phyloP scores from a whole-genome alignment of 2,797 vertebrate genomes.

The Scleropages formosus region DNA sequence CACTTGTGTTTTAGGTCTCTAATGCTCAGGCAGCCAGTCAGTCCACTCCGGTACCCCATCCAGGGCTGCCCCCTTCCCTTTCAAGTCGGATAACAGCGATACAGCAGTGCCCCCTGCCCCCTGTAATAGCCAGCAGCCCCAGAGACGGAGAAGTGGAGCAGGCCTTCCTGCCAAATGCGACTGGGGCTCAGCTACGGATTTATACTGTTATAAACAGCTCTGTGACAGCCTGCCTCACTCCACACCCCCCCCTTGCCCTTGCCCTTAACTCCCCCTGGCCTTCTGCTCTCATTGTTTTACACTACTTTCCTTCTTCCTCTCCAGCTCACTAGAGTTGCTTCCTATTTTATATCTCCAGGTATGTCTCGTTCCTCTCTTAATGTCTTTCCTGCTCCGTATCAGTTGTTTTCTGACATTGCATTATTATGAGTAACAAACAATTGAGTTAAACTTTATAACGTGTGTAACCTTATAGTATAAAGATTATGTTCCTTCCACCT shows the following conservation, averaged over 20 bases:
- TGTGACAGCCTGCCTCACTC: conserved; percentile 54
- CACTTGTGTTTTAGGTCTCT: neutral
- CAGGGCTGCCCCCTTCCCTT: neutral
- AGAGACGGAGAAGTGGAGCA: conserved; percentile 42
- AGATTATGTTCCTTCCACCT: no score
- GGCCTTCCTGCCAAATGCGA: conserved; percentile 47
- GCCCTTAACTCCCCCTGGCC: conserved; percentile 47
- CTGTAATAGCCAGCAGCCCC: conserved; percentile 40
- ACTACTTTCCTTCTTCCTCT: conserved; percentile 37
- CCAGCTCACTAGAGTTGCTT: conserved; percentile 32
- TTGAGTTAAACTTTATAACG: no score
- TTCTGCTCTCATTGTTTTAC: conserved; percentile 50
- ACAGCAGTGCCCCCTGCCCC: conserved; percentile 18
- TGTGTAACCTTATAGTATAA: no score
- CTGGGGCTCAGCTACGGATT: conserved; percentile 35
- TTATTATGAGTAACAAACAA: no score
- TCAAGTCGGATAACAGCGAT: neutral
- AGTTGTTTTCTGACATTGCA: no score
- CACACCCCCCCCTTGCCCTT: conserved; percentile 37
- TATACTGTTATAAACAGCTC: conserved; percentile 35
- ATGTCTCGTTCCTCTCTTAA: neutral
- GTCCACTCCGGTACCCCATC: neutral
- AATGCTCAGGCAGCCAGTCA: conserved; percentile 43
- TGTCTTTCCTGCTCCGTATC: no score
- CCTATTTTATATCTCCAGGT: neutral